These are phyloP conservation scores for Oxyura jamaicensis DNA, from an alignment of 2,113 vertebrate genomes.

Conservation along the genomic window DNA sequence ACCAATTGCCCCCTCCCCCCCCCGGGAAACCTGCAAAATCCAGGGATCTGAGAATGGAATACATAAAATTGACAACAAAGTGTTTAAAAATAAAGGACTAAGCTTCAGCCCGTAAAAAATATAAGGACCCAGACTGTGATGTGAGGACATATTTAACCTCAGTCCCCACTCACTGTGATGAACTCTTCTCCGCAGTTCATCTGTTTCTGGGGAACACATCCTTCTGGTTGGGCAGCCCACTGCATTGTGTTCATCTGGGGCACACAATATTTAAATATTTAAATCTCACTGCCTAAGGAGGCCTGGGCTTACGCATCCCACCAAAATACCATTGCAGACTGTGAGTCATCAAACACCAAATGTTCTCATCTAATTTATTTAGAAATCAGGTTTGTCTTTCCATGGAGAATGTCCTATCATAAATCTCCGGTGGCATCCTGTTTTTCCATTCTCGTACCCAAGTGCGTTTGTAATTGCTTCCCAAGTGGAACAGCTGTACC, in stretches of 20 bases:
- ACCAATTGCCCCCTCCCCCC: background rate
- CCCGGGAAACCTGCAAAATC: background rate
- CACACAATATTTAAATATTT: background rate
- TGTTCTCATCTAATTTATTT: background rate
- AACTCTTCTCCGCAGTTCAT: background rate
- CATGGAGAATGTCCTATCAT: background rate
- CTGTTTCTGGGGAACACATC: background rate
- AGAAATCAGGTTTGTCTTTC: background rate
- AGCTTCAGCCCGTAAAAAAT: background rate
- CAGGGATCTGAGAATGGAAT: background rate
- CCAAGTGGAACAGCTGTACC: background rate
- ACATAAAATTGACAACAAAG: background rate
- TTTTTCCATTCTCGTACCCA: background rate
- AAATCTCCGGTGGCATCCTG: background rate
- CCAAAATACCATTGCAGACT: background rate
- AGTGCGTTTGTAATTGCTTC: background rate
- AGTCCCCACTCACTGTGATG: background rate
- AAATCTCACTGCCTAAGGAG: background rate
- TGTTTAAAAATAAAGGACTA: background rate
- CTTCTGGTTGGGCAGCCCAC: background rate
- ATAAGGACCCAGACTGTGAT: background rate
- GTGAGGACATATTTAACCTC: background rate
- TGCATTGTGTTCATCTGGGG: background rate
- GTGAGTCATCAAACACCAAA: background rate
- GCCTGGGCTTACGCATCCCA: background rate